Percentiles rank a stretch among this genome's conserved stretches.
These are phyloP conservation scores for Drosophila nannoptera DNA, from an alignment of 1,140 invertebrate genomes.

Conservation along the genomic window DNA sequence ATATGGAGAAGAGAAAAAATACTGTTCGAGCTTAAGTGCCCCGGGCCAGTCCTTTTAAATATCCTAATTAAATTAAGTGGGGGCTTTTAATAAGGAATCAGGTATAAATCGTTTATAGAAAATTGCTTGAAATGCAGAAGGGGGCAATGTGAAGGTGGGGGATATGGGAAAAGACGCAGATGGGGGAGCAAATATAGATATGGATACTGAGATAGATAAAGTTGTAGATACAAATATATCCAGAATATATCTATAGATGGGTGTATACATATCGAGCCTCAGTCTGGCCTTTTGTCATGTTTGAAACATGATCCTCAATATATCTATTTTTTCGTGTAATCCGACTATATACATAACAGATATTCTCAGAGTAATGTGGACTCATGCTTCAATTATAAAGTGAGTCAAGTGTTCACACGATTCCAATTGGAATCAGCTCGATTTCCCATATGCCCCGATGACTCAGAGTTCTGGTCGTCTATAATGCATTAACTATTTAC, in stretches of 20 bases:
- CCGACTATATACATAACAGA: too few species aligned
- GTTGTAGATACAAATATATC: too few species aligned
- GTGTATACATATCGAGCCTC: too few species aligned
- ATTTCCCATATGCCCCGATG: background rate
- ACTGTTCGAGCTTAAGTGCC: slow-evolving; percentile 1
- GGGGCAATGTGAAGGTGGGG: too few species aligned
- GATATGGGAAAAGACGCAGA: background rate
- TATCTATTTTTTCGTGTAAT: too few species aligned
- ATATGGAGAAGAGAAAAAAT: background rate
- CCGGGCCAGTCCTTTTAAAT: slow-evolving; percentile 4
- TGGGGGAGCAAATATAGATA: too few species aligned
- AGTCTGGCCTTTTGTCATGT: too few species aligned
- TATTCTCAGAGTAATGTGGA: too few species aligned
- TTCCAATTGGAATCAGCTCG: background rate
- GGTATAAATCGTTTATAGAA: background rate
- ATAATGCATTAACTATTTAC: slow-evolving; percentile 55
- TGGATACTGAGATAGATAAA: background rate
- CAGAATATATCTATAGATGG: too few species aligned
- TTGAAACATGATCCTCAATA: too few species aligned
- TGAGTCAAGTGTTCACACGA: too few species aligned
- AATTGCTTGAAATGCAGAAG: background rate
- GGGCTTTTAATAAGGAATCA: slow-evolving; percentile 10
- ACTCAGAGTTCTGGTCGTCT: background rate
- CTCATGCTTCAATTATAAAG: too few species aligned
- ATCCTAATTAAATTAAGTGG: slow-evolving; percentile 8